These are phyloP conservation scores for Tipula vernalis DNA, from an alignment of 2,888 invertebrate species.

Conservation along the genomic window DNA sequence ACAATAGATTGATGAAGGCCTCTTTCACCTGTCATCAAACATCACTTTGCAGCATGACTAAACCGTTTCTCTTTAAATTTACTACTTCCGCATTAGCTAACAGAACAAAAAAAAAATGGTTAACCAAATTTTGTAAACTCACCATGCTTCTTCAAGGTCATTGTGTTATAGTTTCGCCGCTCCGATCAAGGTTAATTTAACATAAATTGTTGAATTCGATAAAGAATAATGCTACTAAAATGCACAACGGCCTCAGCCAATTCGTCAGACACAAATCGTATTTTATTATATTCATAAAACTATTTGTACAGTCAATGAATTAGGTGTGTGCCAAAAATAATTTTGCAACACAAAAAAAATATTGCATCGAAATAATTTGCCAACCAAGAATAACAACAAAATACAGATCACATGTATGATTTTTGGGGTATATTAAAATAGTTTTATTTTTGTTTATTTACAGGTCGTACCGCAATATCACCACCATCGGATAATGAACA, in stretches of 20 bases:
- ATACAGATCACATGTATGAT: background rate
- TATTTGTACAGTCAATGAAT: background rate
- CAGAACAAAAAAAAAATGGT: background rate
- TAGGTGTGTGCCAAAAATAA: background rate
- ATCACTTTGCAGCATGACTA: background rate
- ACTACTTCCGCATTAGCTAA: background rate
- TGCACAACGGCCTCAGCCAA: background rate
- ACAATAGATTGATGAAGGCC: background rate
- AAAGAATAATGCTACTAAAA: background rate
- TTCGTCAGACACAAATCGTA: background rate
- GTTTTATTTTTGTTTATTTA: background rate
- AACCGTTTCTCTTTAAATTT: background rate
- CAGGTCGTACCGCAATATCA: slow-evolving; percentile 11
- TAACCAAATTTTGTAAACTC: background rate
- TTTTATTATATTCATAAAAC: background rate
- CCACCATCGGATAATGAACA: slow-evolving; percentile 11
- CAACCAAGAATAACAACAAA: background rate
- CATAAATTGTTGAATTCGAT: background rate
- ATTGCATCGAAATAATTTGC: background rate
- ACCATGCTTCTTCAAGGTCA: background rate
- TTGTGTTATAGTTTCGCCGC: background rate
- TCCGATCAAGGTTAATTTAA: background rate
- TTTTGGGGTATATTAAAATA: background rate
- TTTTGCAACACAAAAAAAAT: background rate
- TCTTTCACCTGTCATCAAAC: background rate